Evolutionary conservation across 2,888 invertebrate genomes (phyloP).

Genomic region (Papilio demoleus): DNA sequence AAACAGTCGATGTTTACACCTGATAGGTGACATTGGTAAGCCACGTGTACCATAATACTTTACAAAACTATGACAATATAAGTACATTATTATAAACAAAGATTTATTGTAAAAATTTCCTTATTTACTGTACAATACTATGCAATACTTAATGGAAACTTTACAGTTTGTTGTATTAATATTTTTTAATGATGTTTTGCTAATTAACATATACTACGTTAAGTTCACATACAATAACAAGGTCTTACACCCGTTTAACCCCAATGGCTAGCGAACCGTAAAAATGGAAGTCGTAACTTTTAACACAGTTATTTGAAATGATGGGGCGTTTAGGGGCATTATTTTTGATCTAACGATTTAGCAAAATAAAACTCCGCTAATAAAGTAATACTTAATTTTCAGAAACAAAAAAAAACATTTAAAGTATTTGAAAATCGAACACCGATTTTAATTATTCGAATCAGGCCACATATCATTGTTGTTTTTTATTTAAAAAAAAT

Average conservation of each 20-base stretch:
- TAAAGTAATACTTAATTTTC: too few species aligned
- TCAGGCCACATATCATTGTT: neutral
- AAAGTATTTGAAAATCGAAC: too few species aligned
- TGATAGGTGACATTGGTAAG: neutral
- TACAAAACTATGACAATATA: conserved; percentile 5
- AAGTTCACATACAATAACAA: neutral
- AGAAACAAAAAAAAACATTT: too few species aligned
- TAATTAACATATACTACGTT: conserved; percentile 6
- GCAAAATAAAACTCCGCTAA: too few species aligned
- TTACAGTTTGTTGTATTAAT: conserved; percentile 26
- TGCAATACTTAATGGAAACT: conserved; percentile 24
- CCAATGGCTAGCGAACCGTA: neutral
- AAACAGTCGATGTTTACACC: neutral
- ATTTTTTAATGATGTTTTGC: neutral
- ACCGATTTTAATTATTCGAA: too few species aligned
- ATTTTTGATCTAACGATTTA: neutral
- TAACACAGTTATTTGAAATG: neutral
- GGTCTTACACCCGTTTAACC: neutral
- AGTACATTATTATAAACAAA: neutral
- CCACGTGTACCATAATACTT: neutral
- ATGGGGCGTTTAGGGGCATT: neutral
- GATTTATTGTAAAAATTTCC: conserved; percentile 15
- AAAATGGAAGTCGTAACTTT: neutral
- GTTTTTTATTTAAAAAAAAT: neutral
- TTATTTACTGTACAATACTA: conserved; percentile 18